Evolutionary conservation across 2,113 vertebrate species (phyloP), one percentile per base, ranked within the genome.

Genomic region (Eleginops maclovinus): DNA sequence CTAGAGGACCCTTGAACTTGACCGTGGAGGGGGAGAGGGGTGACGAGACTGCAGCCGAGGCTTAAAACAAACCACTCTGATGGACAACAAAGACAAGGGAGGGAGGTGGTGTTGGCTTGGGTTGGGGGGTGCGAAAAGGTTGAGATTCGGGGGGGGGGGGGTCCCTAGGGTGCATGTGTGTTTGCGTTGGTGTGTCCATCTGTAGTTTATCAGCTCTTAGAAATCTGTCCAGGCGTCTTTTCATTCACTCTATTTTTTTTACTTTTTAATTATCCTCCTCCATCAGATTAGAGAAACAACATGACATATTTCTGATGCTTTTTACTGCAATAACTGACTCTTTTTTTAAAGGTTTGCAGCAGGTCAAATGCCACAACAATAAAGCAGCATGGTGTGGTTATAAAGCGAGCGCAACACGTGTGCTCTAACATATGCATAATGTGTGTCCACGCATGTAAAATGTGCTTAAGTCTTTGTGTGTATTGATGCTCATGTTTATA

Each of bases 1-100:
- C 75, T 73, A 73, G 88, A 84, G 89, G 88, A 92, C 87, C 90
- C 93, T 93, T 94, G 93, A 95, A 94, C 92, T 92, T 93, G 93
- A 93, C 90, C 87, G 44, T 82, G 84, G 79, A 72, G 79, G 72
- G 79, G 89, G 82, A 79, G n/a, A 71, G 75, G 72, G 73, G 66
- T 73, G 81, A 82, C 46, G 71, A 73, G 77, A 75, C 74, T 55
- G 79, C 67, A 80, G 56, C 79, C 56, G 76, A 75, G 81, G 87
- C 84, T 91, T 88, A 77, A 89, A 92, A 90, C 88, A 86, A 88
- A 90, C 84, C 83, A 49, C 77, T 84, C 73, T 84, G 88, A 91
- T 90, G 89, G 91, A 92, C 90, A 92, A 91, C 86, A 91, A 89
- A 90, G 88, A 85, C 81, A 55, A 51, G 53, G 53, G 43, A 46